Evolutionary conservation across 2,888 invertebrate genomes (phyloP).

Genomic region (Machimus rusticus): DNA sequence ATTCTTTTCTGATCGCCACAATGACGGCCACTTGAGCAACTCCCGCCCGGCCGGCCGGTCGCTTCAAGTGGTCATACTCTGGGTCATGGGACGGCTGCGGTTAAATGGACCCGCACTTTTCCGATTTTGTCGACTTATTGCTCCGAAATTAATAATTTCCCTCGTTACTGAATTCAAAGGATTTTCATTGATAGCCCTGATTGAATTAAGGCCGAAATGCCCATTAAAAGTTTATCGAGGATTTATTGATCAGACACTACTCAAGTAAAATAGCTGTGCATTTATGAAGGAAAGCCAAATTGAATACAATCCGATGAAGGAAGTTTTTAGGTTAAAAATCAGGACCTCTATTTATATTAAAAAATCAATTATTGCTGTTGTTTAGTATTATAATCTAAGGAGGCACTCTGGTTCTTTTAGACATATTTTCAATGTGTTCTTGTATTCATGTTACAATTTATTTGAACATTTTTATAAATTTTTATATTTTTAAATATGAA

Average conservation of each 20-base stretch:
- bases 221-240: neutral
- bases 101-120: constrained; percentile 35
- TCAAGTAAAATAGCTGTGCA: neutral
- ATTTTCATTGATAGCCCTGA: neutral
- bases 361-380: too few species aligned
- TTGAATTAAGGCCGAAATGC: neutral
- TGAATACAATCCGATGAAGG: too few species aligned
- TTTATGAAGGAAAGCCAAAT: too few species aligned
- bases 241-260: neutral
- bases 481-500: too few species aligned
- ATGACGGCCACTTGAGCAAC: constrained; percentile 17
- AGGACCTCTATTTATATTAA: too few species aligned
- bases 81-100: neutral
- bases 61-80: constrained; percentile 30
- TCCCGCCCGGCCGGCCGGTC: neutral
- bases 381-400: too few species aligned
- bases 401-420: too few species aligned
- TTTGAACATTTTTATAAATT: too few species aligned
- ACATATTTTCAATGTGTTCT: too few species aligned
- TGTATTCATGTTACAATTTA: too few species aligned
- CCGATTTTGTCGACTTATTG: neutral
- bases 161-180: neutral
- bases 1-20: constrained; percentile 12
- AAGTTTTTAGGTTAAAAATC: too few species aligned
- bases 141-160: neutral